Base-by-base conservation (phyloP, 2,797 vertebrate genomes). In the Rhadinocentrus ornatus region DNA sequence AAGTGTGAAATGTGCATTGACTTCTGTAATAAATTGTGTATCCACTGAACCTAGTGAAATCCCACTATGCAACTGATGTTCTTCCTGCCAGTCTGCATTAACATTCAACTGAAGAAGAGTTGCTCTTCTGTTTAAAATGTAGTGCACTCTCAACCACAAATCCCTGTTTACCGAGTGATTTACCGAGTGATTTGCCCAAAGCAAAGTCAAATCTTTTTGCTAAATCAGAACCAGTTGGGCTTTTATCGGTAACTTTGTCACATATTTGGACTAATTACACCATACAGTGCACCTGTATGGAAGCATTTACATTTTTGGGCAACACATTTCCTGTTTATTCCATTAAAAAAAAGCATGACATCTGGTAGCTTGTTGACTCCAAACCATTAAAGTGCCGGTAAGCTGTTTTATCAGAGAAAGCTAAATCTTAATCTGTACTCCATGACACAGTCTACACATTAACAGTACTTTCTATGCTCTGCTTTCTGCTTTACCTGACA, bases 221-320 rank as follows among this genome's bases (percentile, higher is more conserved):
- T 10, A 46, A 71, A 46, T 48, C 22, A n/a, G 29, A 71, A 27
- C 48, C 12, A 37, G 15, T 3, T 44, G 8, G 12, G 4, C 6
- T 44, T 16, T 29, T 31, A 20, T 35, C 41, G 11, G 7, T 10
- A 10, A 48, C 9, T 48, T 48, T 15, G 29, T 15, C 24, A 48
- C 9, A 34, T 39, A 56, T 16, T 11, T 62, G 62, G 39, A 63
- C 3, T 64, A 39, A 58, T 37, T 71, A 18, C 2, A 31, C 31
- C 24, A 37, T 13, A 10, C 27, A 26, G 50, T n/a, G 41, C 52
- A 62, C 16, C 52, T 56, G 6, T 31, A 20, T 9, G 22, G 32
- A 32, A 58, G 5, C 62, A 39, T 50, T 27, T 53, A 1, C 11
- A 24, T 13, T 13, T 29, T 32, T 32, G 31, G 6, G 8, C 31